A percentile compares a stretch with the other conserved stretches of the same genome.
Evolutionary conservation across 2,888 invertebrate genomes (phyloP).

Genomic region (Eristalis pertinax): DNA sequence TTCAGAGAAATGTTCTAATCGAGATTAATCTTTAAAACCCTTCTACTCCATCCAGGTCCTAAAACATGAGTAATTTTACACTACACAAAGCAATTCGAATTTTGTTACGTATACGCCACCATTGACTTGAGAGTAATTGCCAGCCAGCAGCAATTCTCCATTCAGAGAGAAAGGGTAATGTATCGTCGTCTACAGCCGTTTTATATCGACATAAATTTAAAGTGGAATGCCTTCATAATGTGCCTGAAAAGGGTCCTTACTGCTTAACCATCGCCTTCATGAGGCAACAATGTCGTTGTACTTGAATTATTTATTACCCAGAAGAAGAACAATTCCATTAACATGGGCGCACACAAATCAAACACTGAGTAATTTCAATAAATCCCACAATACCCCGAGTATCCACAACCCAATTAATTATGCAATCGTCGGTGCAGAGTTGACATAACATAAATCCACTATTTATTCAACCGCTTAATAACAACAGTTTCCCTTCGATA

Average conservation of each 20-base stretch:
- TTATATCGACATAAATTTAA: background rate
- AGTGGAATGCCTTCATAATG: too few species aligned
- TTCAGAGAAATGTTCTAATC: too few species aligned
- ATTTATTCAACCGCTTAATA: conserved; percentile 52
- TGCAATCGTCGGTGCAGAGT: conserved; percentile 26
- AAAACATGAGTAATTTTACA: too few species aligned
- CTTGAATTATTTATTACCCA: background rate
- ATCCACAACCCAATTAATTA: conserved; percentile 39
- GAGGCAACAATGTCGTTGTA: background rate
- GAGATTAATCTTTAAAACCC: too few species aligned
- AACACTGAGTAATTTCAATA: conserved; percentile 14
- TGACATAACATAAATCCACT: conserved; percentile 37
- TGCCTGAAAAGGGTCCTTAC: background rate
- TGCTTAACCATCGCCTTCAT: background rate
- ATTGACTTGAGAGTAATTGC: background rate
- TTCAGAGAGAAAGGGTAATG: background rate
- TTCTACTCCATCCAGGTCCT: too few species aligned
- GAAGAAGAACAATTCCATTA: background rate
- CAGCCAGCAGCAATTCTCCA: background rate
- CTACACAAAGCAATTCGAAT: background rate
- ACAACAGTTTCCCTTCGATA: conserved; percentile 47
- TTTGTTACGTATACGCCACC: background rate
- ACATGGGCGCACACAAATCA: background rate
- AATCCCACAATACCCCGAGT: conserved; percentile 19
- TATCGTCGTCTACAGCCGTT: background rate